Evolutionary conservation across 2,113 vertebrate species (phyloP), one percentile per base, ranked within the genome.

Genomic region (Fulica atra): DNA sequence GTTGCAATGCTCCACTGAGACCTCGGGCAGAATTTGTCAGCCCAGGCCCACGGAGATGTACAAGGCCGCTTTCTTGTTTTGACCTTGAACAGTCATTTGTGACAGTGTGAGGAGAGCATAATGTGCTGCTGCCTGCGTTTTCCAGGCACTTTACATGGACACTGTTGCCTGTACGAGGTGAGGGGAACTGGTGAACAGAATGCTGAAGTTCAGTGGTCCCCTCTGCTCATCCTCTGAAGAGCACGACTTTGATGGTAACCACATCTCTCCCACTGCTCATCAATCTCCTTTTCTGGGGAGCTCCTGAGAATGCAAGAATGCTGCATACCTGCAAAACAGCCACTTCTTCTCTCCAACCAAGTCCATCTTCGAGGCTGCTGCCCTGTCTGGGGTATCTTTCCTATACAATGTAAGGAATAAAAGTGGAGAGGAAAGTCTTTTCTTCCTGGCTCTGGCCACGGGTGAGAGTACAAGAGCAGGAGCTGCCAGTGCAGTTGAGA

Each of bases 161-260:
- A 2, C 13, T 0, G 72, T 82, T 36, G 31, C 35, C 33, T 63
- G 46, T 16, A 18, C 0, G 0, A 31, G 51, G 13, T 26, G 35
- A 42, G 10, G 50, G 13, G 29, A 46, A 12, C 26, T 28, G 0
- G 1, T 24, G 46, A 68, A 28, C 48, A 59, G 31, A 46, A 16
- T 5, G 1, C 54, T 29, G 59, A 40, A 17, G 4, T 8, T n/a
- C 0, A 18, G 44, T 46, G 0, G 4, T 42, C 13, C 54, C 16
- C 42, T 65, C 64, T 65, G 33, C 50, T 53, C 16, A 9, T 69
- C 65, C 20, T 36, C 56, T n/a, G 11, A 60, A 63, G 36, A 48
- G 7, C 38, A 71, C 29, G 46, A 13, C 33, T 70, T 35, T 16
- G 21, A 7, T 38, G 83, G 83, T 74, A 35, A 28, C 33, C 18